A percentile compares a stretch with the other conserved stretches of the same genome.
Conservation (phyloP, 2,888 invertebrate species). For the Epistrophella euchroma region DNA sequence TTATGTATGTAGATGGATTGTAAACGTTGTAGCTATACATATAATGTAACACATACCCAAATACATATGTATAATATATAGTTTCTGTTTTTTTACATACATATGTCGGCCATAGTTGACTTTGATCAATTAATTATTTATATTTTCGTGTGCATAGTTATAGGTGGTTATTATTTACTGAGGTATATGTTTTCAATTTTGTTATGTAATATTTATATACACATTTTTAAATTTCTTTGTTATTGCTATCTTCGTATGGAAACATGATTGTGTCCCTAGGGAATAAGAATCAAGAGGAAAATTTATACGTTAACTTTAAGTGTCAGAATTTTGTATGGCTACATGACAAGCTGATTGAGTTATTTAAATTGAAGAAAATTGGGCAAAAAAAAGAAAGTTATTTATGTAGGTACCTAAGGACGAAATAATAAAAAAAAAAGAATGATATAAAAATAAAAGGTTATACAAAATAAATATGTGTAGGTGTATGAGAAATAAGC, state of each 20-base stretch:
- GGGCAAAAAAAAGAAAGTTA: too few species aligned
- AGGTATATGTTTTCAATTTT: constrained; percentile 9
- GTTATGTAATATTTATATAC: not conserved
- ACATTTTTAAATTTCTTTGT: not conserved
- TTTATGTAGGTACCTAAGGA: too few species aligned
- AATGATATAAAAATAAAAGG: too few species aligned
- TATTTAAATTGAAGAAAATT: not conserved
- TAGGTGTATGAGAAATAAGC: too few species aligned
- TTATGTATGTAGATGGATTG: constrained; percentile 48
- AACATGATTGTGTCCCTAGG: constrained; percentile 18
- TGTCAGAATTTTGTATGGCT: constrained; percentile 45
- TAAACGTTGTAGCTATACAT: constrained; percentile 19
- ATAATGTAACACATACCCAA: constrained; percentile 5
- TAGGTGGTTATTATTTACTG: not conserved
- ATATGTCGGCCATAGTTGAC: constrained; percentile 53
- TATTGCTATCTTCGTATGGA: constrained; percentile 32
- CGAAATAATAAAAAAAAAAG: too few species aligned
- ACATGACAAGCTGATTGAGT: constrained; percentile 23
- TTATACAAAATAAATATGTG: too few species aligned
- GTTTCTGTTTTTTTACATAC: constrained; percentile 3
- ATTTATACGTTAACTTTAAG: constrained; percentile 43
- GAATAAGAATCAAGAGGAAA: constrained; percentile 43
- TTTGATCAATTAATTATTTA: constrained; percentile 75
- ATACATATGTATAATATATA: not conserved
- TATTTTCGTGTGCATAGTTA: constrained; percentile 60